Percentiles rank a stretch among this genome's conserved stretches.
Conservation (phyloP, 2,797 vertebrate genomes). For the Neosalanx taihuensis region DNA sequence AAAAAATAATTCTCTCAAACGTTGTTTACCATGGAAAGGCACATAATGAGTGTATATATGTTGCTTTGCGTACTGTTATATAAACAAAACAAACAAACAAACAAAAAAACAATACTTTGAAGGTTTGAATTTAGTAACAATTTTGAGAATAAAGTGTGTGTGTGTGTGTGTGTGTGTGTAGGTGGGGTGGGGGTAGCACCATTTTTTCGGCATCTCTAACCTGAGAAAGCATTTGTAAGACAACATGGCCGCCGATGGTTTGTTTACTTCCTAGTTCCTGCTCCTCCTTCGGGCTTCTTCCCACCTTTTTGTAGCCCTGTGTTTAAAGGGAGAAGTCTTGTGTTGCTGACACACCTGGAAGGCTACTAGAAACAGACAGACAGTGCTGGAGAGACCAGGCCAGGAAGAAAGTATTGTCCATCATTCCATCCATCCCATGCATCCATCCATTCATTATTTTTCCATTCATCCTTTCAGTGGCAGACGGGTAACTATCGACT, state of each 20-base stretch:
- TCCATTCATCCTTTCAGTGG: conserved; percentile 45
- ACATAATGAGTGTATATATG: conserved; percentile 64
- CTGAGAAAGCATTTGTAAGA: conserved; percentile 85
- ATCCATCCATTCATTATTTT: conserved; percentile 41
- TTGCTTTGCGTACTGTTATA: conserved; percentile 56
- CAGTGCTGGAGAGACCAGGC: conserved; percentile 29
- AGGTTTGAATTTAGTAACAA: conserved; percentile 61
- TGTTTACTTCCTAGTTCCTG: conserved; percentile 75
- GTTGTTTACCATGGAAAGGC: conserved; percentile 63
- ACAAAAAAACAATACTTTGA: conserved; percentile 58
- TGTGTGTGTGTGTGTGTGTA: too few species aligned
- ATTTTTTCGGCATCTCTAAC: conserved; percentile 83
- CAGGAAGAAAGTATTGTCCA: conserved; percentile 46
- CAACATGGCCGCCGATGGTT: conserved; percentile 64
- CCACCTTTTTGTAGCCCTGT: conserved; percentile 38
- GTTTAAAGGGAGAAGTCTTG: conserved; percentile 30
- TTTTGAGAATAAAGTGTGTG: conserved; percentile 36
- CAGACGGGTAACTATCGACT: conserved; percentile 54
- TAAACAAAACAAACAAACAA: conserved; percentile 44
- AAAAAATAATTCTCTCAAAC: conserved; percentile 53
- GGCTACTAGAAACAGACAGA: conserved; percentile 27
- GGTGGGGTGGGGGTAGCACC: conserved; percentile 83
- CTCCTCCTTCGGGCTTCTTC: conserved; percentile 57
- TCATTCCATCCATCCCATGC: conserved; percentile 39
- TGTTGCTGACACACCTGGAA: conserved; percentile 33